phyloP scores from a whole-genome alignment of 2,113 vertebrate species.

The Callospermophilus lateralis region DNA sequence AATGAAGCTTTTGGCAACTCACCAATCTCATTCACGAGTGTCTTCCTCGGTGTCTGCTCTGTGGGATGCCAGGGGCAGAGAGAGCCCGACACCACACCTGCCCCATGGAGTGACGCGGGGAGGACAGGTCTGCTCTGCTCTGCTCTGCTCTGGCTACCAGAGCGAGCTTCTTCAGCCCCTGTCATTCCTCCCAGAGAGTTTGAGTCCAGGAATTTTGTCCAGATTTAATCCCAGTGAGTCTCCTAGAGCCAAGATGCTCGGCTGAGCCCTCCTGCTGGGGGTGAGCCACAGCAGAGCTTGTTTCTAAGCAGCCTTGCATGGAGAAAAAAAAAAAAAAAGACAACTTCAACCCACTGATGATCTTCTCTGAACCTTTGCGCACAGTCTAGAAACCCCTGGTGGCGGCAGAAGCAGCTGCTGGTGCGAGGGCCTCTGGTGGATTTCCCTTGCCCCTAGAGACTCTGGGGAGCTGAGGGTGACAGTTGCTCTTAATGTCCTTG shows the following conservation, averaged over 20 bases:
- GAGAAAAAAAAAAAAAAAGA: neutral
- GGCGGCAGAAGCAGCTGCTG: accelerated
- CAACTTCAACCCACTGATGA: neutral
- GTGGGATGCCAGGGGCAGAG: neutral
- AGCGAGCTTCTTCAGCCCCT: neutral
- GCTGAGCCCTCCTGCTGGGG: accelerated
- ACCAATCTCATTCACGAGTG: neutral
- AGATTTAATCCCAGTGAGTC: neutral
- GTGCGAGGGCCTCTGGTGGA: accelerated
- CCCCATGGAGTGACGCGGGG: accelerated
- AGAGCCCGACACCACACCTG: accelerated
- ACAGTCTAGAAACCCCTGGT: accelerated
- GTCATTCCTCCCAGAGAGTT: neutral
- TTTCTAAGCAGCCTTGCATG: neutral
- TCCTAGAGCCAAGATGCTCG: accelerated
- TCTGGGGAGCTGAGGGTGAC: neutral
- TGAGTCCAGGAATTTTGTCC: neutral
- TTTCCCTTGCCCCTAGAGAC: neutral
- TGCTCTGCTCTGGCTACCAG: neutral
- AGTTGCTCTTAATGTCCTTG: neutral
- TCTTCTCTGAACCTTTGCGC: neutral
- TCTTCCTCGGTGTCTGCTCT: accelerated
- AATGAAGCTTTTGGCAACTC: neutral
- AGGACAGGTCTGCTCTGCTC: neutral
- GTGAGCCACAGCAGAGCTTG: accelerated